A percentile compares a stretch with the other conserved stretches of the same genome.
These are phyloP conservation scores for Carassius auratus DNA, from an alignment of 2,113 vertebrate species.

Conservation along the genomic window DNA sequence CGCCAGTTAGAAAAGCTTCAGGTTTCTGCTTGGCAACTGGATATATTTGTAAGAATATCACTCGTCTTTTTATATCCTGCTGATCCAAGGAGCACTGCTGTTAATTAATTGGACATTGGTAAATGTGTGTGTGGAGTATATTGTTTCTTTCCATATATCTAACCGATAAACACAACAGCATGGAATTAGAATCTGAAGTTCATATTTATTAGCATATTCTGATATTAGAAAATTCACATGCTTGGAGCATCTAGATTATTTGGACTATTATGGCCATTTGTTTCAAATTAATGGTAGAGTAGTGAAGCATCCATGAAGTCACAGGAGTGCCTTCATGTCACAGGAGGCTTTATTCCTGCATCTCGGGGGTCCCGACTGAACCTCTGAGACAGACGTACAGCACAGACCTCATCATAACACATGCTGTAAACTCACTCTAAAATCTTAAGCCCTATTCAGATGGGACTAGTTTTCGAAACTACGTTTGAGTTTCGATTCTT, in stretches of 20 bases:
- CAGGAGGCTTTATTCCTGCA: background rate
- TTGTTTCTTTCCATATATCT: background rate
- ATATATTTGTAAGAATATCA: background rate
- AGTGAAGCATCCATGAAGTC: background rate
- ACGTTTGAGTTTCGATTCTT: no score
- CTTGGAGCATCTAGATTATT: background rate
- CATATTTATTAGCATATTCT: background rate
- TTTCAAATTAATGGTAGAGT: background rate
- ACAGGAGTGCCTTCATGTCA: background rate
- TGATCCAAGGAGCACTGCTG: background rate
- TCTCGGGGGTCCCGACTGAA: background rate
- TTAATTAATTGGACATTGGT: background rate
- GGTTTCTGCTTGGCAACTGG: conserved; percentile 2
- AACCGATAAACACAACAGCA: background rate
- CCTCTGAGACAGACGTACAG: background rate
- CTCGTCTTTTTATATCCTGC: conserved; percentile 4
- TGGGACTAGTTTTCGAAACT: no score
- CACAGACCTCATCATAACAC: background rate
- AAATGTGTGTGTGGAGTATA: background rate
- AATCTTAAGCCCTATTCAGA: background rate
- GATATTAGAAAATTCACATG: background rate
- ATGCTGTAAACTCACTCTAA: background rate
- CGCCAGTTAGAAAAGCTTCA: background rate
- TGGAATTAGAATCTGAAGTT: background rate
- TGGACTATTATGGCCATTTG: background rate